Evolutionary conservation across 2,797 vertebrate species (phyloP).

Genomic region (Falco rusticolus): DNA sequence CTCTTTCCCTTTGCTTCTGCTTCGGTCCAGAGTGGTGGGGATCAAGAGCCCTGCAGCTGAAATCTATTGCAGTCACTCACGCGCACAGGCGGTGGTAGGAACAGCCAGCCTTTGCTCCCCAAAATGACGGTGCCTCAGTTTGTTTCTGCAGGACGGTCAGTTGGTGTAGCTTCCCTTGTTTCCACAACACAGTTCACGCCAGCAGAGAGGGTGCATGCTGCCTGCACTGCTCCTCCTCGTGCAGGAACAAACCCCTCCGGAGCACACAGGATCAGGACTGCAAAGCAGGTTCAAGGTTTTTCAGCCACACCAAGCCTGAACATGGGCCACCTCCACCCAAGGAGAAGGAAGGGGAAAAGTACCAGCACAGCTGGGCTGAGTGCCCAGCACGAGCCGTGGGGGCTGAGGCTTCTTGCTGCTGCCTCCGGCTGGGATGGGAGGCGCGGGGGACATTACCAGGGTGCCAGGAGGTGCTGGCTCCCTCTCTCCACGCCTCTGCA

Average conservation of each 20-base stretch:
- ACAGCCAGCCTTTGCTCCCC: not conserved
- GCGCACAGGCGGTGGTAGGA: not conserved
- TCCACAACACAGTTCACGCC: not conserved
- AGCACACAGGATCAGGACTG: not conserved
- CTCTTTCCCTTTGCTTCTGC: not conserved
- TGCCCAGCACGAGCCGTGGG: fast-evolving
- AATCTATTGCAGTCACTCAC: not conserved
- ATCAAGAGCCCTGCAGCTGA: not conserved
- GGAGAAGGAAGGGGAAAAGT: not conserved
- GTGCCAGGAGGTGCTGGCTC: not conserved
- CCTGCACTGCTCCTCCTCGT: not conserved
- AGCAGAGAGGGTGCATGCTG: not conserved
- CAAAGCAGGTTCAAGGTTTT: not conserved
- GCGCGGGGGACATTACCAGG: fast-evolving
- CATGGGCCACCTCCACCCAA: fast-evolving
- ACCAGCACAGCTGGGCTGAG: not conserved
- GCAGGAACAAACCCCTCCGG: fast-evolving
- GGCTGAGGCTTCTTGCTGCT: not conserved
- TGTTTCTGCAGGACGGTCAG: not conserved
- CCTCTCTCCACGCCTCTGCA: not conserved
- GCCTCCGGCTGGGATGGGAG: not conserved
- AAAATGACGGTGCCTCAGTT: not conserved
- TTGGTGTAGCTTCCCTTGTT: not conserved
- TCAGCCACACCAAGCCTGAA: not conserved
- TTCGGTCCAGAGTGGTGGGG: not conserved